A percentile compares a stretch with the other conserved stretches of the same genome.
Evolutionary conservation across 2,888 invertebrate genomes (phyloP).

Genomic region (Spatulosminthurus flaviceps): DNA sequence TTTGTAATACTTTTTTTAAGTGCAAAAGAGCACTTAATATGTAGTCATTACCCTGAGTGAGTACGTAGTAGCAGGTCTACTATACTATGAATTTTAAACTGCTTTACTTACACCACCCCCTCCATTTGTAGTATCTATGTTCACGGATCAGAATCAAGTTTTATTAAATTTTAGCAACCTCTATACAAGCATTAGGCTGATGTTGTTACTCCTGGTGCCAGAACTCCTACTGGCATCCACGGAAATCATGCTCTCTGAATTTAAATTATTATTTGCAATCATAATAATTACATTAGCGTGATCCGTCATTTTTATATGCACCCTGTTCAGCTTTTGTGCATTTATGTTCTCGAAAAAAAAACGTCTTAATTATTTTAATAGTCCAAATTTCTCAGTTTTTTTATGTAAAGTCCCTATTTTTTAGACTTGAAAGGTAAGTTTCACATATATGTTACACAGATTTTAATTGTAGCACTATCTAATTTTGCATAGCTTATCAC

Average conservation of each 20-base stretch:
- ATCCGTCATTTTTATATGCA: background rate
- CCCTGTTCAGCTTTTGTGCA: background rate
- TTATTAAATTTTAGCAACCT: too few relatives aligned
- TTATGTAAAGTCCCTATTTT: background rate
- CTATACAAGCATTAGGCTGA: too few relatives aligned
- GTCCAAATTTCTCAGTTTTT: background rate
- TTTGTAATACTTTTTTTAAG: too few relatives aligned
- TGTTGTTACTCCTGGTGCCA: background rate
- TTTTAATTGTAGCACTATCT: background rate
- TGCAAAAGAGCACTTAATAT: too few relatives aligned
- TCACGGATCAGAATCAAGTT: too few relatives aligned
- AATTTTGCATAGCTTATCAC: too few relatives aligned
- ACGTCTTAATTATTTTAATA: background rate
- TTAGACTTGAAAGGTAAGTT: too few relatives aligned
- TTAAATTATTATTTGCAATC: constrained; percentile 13
- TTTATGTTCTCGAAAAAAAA: background rate
- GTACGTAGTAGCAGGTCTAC: too few relatives aligned
- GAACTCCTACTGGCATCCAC: background rate
- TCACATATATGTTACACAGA: background rate
- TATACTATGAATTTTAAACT: too few relatives aligned
- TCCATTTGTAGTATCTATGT: too few relatives aligned
- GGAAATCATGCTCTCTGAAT: constrained; percentile 23
- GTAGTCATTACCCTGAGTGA: too few relatives aligned
- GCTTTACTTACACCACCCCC: too few relatives aligned
- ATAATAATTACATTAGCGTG: constrained; percentile 9